Percentiles rank a stretch among this genome's conserved stretches.
Evolutionary conservation across 92 coral and sea anemone genomes (phyloP).

Genomic region (Porites divaricata): DNA sequence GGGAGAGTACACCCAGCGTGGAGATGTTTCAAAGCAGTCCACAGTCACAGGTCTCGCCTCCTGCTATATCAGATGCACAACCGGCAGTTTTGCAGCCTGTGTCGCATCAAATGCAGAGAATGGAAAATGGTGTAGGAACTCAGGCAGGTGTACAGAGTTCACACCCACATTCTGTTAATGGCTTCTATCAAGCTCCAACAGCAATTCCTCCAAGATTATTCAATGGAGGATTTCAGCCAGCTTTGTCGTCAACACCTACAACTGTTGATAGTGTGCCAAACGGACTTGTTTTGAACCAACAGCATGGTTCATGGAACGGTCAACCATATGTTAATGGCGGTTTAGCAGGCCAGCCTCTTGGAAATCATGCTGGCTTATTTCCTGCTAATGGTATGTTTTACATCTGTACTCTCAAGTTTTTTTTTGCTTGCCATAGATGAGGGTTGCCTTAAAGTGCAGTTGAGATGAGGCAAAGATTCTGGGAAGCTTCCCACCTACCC

Average conservation of each 20-base stretch:
- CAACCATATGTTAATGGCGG: constrained; percentile 16
- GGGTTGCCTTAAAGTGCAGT: no score
- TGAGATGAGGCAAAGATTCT: no score
- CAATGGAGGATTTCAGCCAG: constrained; percentile 71
- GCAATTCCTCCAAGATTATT: constrained; percentile 40
- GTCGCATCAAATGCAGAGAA: constrained; percentile 29
- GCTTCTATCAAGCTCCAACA: constrained; percentile 17
- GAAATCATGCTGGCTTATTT: not conserved
- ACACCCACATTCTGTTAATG: constrained; percentile 11
- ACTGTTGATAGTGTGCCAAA: constrained; percentile 32
- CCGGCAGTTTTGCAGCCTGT: constrained; percentile 43
- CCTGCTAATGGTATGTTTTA: constrained; percentile 32
- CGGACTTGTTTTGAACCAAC: constrained; percentile 19
- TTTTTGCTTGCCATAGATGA: no score
- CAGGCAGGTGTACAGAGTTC: constrained; percentile 25
- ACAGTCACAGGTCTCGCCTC: constrained; percentile 31
- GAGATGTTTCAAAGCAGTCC: constrained; percentile 41
- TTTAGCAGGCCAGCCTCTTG: constrained; percentile 1
- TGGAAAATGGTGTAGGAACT: constrained; percentile 19
- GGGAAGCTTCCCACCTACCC: no score
- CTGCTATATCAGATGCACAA: constrained; percentile 40
- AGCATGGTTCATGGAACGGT: constrained; percentile 10
- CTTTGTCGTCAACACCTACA: constrained; percentile 83
- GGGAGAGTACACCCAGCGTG: constrained; percentile 24
- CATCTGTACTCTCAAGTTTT: no score